Evolutionary conservation across 2,888 invertebrate genomes (phyloP), one percentile per base, ranked within the genome.

Genomic region (Augiades crinisus): DNA sequence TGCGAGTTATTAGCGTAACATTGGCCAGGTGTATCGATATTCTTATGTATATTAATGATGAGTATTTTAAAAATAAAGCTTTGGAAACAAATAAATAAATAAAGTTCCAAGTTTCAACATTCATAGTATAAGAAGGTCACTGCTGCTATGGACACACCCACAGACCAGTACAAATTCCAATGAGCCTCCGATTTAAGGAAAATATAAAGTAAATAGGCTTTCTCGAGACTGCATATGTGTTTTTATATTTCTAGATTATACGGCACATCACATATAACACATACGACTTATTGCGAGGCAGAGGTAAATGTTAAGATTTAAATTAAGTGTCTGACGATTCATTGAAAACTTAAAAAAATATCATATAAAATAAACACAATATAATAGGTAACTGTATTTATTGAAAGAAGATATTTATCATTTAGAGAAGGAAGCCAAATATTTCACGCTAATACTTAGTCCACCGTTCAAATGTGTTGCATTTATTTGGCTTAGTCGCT

Each of bases 401-500:
- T n/a, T n/a, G n/a, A 22, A 27, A 27, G 27, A 4, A 10, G 10
- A 27, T 10, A 1, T 1, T 10, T 2, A 10, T 33, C 13, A 3
- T 12, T 44, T 12, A 13, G 6, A 34, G n/a, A 34, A 46, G 37
- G 46, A 46, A 37, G 27, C 14, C 10, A 40, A 24, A 34, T 40
- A 7, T 13, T 36, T 43, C 40, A 36, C 24, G 30, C 17, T 41
- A 19, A 34, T 14, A 22, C 17, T 24, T 34, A 22, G 8, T 16
- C 33, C 33, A 27, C 36, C 7, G 30, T 49, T 41, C 24, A 34
- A 49, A 49, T 22, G 12, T 38, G 17, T 36, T 45, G 34, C 34
- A 49, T 43, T 38, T 47, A 47, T 47, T 38, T 47, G 30, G 47
- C 38, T 40, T 31, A 40, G 40, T 10, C 19, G 12, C 13, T 49